Conservation (phyloP, 2,113 vertebrate genomes). For the Pteruthius melanotis region DNA sequence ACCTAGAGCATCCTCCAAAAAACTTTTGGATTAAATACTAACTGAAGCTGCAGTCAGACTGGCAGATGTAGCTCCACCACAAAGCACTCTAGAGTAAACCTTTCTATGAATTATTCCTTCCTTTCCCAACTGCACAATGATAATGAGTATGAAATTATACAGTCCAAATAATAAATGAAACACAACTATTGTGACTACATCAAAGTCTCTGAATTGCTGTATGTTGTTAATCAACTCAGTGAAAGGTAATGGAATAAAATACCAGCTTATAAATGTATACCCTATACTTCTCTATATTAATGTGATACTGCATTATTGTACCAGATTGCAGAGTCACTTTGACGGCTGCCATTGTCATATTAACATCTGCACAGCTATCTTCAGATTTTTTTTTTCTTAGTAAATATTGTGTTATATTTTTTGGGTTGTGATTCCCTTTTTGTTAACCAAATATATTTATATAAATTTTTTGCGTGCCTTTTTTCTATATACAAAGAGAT, state of each 20-base stretch:
- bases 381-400: neutral
- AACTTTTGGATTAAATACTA: neutral
- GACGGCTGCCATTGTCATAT: neutral
- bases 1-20: neutral
- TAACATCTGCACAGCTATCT: neutral
- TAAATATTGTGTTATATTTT: neutral
- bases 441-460: neutral
- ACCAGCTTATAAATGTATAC: neutral
- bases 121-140: neutral
- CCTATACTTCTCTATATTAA: neutral
- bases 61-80: neutral
- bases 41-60: neutral
- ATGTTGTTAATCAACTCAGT: neutral
- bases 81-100: neutral
- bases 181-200: neutral
- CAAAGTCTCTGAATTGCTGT: neutral
- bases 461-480: neutral
- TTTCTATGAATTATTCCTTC: neutral
- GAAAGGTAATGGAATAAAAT: neutral
- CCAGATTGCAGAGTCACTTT: neutral
- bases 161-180: neutral
- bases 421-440: neutral
- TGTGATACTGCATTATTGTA: neutral
- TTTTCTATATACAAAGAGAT: neutral
- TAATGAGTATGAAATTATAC: neutral